Percentiles rank a stretch among this genome's conserved stretches.
Evolutionary conservation across 2,113 vertebrate genomes (phyloP).

Genomic region (Macroglossus sobrinus): DNA sequence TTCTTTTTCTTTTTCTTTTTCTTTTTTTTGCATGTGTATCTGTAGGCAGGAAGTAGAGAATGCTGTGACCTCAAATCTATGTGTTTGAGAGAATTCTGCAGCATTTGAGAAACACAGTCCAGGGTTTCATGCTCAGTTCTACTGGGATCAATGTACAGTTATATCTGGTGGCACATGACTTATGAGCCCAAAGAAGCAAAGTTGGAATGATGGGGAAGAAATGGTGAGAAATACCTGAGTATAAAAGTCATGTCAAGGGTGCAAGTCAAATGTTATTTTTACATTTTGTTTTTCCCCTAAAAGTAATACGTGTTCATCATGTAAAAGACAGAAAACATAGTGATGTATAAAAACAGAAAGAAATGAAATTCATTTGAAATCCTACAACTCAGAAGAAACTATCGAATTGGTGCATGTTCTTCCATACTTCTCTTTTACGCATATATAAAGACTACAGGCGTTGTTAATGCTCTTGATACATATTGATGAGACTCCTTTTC

Average conservation of each 20-base stretch:
- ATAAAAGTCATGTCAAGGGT: not conserved
- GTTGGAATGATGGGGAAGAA: not conserved
- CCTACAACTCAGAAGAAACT: not conserved
- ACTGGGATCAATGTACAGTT: not conserved
- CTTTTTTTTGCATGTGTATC: not conserved
- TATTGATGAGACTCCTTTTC: not conserved
- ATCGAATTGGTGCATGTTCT: not conserved
- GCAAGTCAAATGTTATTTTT: not conserved
- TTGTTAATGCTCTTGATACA: not conserved
- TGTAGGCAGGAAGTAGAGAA: not conserved
- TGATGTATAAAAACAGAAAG: not conserved
- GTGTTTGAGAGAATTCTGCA: not conserved
- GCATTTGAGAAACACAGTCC: not conserved
- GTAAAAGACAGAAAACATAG: not conserved
- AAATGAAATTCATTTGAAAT: not conserved
- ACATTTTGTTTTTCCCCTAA: not conserved
- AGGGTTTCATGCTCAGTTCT: not conserved
- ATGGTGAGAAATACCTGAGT: not conserved
- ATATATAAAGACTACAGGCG: not conserved
- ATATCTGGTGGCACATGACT: not conserved
- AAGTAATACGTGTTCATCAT: not conserved
- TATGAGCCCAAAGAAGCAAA: not conserved
- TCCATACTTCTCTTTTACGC: not conserved
- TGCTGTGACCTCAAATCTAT: not conserved
- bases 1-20: too few species aligned